Evolutionary conservation across 2,797 vertebrate species (phyloP).

Genomic region (Peromyscus aztecus): DNA sequence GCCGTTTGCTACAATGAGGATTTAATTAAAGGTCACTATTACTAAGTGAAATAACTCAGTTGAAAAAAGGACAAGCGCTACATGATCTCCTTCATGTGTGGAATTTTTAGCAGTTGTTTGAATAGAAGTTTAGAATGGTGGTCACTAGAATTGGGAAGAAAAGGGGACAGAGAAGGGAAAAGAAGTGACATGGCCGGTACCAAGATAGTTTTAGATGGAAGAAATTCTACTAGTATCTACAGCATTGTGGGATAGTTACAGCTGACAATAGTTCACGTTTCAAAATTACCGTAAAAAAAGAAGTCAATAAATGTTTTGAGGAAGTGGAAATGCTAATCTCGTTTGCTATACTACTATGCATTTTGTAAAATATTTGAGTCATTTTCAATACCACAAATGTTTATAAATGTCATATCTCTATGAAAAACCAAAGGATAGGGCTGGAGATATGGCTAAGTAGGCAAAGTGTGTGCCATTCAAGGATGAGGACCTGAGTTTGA

Average conservation of each 20-base stretch:
- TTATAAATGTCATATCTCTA: not conserved
- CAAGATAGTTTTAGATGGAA: not conserved
- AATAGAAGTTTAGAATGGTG: not conserved
- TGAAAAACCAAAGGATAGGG: not conserved
- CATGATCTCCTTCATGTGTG: not conserved
- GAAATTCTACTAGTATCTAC: not conserved
- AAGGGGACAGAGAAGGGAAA: no score
- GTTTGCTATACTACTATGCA: not conserved
- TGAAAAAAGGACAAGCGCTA: not conserved
- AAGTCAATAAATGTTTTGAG: not conserved
- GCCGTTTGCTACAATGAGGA: not conserved
- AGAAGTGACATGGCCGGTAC: no score
- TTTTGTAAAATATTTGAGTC: not conserved
- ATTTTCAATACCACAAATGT: not conserved
- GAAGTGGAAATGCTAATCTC: not conserved
- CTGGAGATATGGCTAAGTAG: not conserved
- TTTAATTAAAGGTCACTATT: not conserved
- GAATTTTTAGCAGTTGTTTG: not conserved
- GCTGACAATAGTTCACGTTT: not conserved
- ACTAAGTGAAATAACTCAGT: not conserved
- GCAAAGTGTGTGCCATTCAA: not conserved
- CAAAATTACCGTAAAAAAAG: not conserved
- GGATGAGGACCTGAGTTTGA: no score
- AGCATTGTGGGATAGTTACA: not conserved
- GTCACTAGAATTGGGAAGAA: not conserved